Percentiles rank a stretch among this genome's conserved stretches.
Conservation (phyloP, 1,140 invertebrate species). For the Drosophila seguyi region DNA sequence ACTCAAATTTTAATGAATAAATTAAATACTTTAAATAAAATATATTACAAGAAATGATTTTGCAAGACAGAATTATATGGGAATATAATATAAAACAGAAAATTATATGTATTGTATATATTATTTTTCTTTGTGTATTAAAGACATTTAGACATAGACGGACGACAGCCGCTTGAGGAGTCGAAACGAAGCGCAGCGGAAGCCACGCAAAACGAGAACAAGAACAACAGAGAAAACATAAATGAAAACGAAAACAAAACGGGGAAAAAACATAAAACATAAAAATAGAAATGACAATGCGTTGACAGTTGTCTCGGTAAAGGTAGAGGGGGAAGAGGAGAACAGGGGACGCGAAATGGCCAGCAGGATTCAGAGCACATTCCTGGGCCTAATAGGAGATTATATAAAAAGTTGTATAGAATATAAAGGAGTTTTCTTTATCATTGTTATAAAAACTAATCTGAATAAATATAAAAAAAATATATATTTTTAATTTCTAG, state of each 20-base stretch:
- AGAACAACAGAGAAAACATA: constrained; percentile 55
- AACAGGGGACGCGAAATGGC: background rate
- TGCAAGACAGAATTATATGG: too few relatives aligned
- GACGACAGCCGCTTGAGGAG: constrained; percentile 41
- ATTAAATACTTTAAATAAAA: too few relatives aligned
- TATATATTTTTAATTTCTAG: too few relatives aligned
- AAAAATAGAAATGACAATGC: constrained; percentile 81
- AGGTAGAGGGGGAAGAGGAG: constrained; percentile 20
- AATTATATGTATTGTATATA: too few relatives aligned
- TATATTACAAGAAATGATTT: too few relatives aligned
- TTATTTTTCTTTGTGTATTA: background rate
- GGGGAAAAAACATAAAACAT: constrained; percentile 75
- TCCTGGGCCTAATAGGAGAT: background rate
- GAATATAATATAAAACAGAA: too few relatives aligned
- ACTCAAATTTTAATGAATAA: too few relatives aligned
- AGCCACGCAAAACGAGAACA: constrained; percentile 56
- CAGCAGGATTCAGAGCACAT: constrained; percentile 47
- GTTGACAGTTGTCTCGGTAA: constrained; percentile 65
- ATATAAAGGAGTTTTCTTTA: background rate
- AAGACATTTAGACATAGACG: constrained; percentile 12
- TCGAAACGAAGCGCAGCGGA: constrained; percentile 68
- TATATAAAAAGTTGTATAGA: background rate
- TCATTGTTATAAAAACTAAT: too few relatives aligned
- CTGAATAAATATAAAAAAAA: too few relatives aligned
- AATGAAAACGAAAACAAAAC: constrained; percentile 65